Evolutionary conservation across 2,113 vertebrate species (phyloP).

Genomic region (Podilymbus podiceps): DNA sequence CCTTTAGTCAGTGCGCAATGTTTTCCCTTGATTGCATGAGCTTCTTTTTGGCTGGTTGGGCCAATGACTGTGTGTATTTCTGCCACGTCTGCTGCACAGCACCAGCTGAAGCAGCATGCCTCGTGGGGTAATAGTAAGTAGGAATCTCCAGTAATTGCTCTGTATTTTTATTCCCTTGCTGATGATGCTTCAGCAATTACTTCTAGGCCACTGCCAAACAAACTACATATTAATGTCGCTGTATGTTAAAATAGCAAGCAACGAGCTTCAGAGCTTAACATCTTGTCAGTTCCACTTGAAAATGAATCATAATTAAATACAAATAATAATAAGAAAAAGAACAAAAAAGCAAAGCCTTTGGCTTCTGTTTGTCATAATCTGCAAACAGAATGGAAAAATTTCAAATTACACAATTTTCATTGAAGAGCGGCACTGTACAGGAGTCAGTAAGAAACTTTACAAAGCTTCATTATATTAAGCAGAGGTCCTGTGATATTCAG

Average conservation of each 20-base stretch:
- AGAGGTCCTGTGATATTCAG: not conserved
- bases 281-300: not conserved
- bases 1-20: rapidly evolving
- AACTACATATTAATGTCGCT: not conserved
- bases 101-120: not conserved
- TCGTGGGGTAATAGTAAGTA: not conserved
- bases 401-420: not conserved
- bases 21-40: not conserved
- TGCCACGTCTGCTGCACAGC: not conserved
- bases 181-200: not conserved
- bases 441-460: not conserved
- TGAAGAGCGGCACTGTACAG: not conserved
- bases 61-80: not conserved
- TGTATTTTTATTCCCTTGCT: not conserved
- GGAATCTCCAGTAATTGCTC: not conserved
- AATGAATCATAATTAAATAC: not conserved
- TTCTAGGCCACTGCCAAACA: not conserved
- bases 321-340: not conserved
- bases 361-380: not conserved
- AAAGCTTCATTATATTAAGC: not conserved
- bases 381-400: not conserved
- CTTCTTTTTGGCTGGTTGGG: not conserved
- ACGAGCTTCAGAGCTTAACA: not conserved
- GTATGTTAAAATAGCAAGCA: not conserved
- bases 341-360: not conserved